Percentiles rank a stretch among this genome's conserved stretches.
These are phyloP conservation scores for Tachina fera DNA, from an alignment of 2,888 invertebrate species.

Conservation along the genomic window DNA sequence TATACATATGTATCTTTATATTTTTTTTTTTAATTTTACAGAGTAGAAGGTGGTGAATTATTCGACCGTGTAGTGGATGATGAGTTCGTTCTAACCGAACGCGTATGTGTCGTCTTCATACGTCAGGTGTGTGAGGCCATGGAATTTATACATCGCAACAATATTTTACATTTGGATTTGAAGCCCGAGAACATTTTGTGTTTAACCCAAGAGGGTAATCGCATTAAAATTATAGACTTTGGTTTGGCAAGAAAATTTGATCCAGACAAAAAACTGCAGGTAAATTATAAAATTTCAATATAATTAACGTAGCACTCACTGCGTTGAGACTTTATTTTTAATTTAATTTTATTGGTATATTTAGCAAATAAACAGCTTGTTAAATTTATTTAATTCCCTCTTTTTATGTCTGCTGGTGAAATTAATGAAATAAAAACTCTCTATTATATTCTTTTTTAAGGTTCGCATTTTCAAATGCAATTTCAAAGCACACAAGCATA, in stretches of 20 bases:
- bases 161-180: conserved; percentile 98
- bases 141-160: conserved; percentile 97
- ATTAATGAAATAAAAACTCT: conserved; percentile 1
- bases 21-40: conserved; percentile 82
- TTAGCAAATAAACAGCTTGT: conserved; percentile 20
- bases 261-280: conserved; percentile 94
- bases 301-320: neutral
- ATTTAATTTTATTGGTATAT: conserved; percentile 31
- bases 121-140: conserved; percentile 99
- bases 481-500: neutral
- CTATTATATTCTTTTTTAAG: conserved; percentile 6
- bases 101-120: conserved; percentile 98
- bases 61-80: conserved; percentile 99
- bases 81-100: conserved; percentile 98
- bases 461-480: neutral
- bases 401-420: neutral
- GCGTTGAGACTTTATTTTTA: neutral
- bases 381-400: conserved; percentile 30
- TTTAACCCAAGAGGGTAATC: conserved; percentile 96
- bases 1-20: neutral
- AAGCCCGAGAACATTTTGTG: conserved; percentile 99
- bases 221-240: conserved; percentile 99
- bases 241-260: conserved; percentile 97
- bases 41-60: conserved; percentile 98
- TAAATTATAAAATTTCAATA: conserved; percentile 61